Base-by-base conservation (phyloP, 2,113 vertebrate species). In the Ranitomeya variabilis region DNA sequence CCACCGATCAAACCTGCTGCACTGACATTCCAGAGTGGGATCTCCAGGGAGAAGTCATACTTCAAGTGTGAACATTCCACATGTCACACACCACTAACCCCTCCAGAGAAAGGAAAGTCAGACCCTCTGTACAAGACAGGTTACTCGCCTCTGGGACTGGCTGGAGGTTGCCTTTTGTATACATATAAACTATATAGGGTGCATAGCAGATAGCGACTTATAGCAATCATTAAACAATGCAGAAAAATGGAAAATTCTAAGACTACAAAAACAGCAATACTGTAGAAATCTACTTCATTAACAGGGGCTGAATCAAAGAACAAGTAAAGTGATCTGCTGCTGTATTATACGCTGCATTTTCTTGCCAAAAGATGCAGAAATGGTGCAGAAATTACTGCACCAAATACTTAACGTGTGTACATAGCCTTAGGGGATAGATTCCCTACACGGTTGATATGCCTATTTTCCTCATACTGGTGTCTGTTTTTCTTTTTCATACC, bases 61-160 rank as follows among this genome's bases (percentile, higher is more conserved):
- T 78, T 79, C 87, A 79, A 67, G 83, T 77, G 82, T 69, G 77
- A 80, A 89, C 71, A 89, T 89, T 85, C 74, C 82, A 21, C 19
- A 45, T 89, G 45, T 87, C 60, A 66, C 60, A 80, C 51, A 67
- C 54, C 13, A 64, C 80, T 87, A 87, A 87, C 85, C 57, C 85
- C 76, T 84, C 45, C 64, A 54, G 64, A 55, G 62, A 52, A 83
- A 19, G 80, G 18, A 37, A 83, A 23, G 64, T 7, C 64, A 71
- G 79, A 16, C 79, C 55, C 78, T n/a, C 57, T 60, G 23, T 59
- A 18, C 13, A 59, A 6, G 55, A 57, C 45, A 13, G 26, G 80
- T 66, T 83, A 52, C 51, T 55, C 9, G 31, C 79, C 16, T 23
- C 19, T 79, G 77, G 77, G 76, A 74, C 31, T 18, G 31, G 71